Conservation (phyloP, 2,888 invertebrate genomes). For the Crocallis elinguaria region DNA sequence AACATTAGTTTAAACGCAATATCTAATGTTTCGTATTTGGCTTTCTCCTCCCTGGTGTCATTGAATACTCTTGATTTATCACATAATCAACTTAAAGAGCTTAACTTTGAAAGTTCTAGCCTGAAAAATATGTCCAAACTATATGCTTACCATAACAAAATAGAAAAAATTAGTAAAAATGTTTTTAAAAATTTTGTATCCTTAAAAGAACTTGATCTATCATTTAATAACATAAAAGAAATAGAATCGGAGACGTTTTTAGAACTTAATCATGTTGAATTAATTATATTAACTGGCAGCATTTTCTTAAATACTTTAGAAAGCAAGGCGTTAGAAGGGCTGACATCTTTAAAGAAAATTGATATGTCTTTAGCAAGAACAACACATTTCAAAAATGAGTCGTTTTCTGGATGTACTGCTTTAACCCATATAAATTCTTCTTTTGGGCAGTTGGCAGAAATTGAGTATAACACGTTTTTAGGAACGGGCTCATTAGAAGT, state of each 20-base stretch:
- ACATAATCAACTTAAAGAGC: constrained; percentile 21
- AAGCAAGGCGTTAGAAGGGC: constrained; percentile 22
- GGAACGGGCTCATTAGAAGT: constrained; percentile 27
- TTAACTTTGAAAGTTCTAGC: constrained; percentile 24
- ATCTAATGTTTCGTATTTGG: constrained; percentile 16
- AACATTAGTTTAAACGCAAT: constrained; percentile 31
- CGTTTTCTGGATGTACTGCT: constrained; percentile 25
- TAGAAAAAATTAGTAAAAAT: constrained; percentile 14
- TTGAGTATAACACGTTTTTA: constrained; percentile 32
- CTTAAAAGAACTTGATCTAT: constrained; percentile 28
- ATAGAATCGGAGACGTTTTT: constrained; percentile 23
- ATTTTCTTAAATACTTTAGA: constrained; percentile 24
- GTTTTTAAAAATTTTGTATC: constrained; percentile 17
- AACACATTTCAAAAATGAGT: constrained; percentile 24
- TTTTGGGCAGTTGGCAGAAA: constrained; percentile 28
- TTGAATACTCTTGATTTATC: constrained; percentile 28
- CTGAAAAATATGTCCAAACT: constrained; percentile 21
- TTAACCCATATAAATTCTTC: constrained; percentile 31
- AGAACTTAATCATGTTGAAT: constrained; percentile 14
- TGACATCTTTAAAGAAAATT: constrained; percentile 21
- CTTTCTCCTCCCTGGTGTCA: constrained; percentile 23
- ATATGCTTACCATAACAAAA: constrained; percentile 22
- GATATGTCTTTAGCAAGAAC: constrained; percentile 26
- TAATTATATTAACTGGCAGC: constrained; percentile 12
- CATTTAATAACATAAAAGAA: constrained; percentile 24